phyloP scores from a whole-genome alignment of 2,113 vertebrate genomes.

The Morone chrysops region DNA sequence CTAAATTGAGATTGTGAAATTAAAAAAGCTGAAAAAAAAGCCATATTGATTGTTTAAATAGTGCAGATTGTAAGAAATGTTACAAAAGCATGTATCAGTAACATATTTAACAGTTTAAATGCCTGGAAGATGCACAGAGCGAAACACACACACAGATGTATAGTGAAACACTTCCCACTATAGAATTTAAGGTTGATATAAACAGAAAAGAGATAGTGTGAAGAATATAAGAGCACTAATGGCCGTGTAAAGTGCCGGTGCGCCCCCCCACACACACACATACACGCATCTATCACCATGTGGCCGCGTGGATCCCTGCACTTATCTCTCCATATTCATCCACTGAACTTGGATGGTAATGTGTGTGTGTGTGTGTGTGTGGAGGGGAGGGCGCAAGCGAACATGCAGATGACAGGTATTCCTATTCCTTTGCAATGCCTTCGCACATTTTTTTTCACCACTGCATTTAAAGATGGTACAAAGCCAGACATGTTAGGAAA shows the following conservation, averaged over 20 bases:
- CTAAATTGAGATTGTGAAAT: not conserved
- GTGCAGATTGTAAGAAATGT: not conserved
- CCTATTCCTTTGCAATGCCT: not conserved
- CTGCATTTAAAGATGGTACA: conserved; percentile 52
- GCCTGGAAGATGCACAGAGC: no score
- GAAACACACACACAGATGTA: not conserved
- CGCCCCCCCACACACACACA: not conserved
- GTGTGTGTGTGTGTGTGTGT: not conserved
- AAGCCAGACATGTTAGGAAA: conserved; percentile 67
- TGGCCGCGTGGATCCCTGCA: conserved; percentile 47
- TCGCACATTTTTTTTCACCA: conserved; percentile 14
- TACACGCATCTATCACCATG: conserved; percentile 52
- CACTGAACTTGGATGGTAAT: conserved; percentile 33
- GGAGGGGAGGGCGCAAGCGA: not conserved
- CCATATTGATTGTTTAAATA: not conserved
- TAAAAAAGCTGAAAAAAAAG: not conserved
- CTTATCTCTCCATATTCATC: conserved; percentile 26
- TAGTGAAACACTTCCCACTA: not conserved
- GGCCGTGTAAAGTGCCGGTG: conserved; percentile 41
- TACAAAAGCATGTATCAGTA: not conserved
- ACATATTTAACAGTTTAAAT: not conserved
- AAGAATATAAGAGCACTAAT: conserved; percentile 16
- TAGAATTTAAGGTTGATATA: not conserved
- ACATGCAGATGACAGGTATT: conserved; percentile 35
- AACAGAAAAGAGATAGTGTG: not conserved